Evolutionary conservation across 2,113 vertebrate genomes (phyloP), one percentile per base, ranked within the genome.

Genomic region (Blennius ocellaris): DNA sequence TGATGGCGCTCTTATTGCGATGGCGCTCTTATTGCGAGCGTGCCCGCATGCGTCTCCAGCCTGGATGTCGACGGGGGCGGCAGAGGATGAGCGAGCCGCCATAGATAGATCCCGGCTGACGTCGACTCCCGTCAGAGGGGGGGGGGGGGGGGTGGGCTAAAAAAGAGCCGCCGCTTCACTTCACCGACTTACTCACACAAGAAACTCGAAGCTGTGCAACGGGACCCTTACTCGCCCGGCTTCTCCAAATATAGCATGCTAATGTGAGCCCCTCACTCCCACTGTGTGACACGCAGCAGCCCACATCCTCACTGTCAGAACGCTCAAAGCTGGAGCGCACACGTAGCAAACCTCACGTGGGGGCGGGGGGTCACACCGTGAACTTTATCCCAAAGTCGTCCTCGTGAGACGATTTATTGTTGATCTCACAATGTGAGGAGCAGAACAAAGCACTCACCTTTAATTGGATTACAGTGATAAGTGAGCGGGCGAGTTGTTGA

Each of bases 61-160:
- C 69, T 38, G 62, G 76, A 50, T 69, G 72, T 66, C 50, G 54
- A 39, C 30, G 87, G 73, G 84, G 86, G 87, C 66, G 82, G 87
- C 63, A 37, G 85, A 87, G 84, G 76, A 87, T 87, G 82, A 89
- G 80, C 56, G 51, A 80, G 64, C 48, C 59, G 11, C 84, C 90
- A 80, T 78, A 85, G 83, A 89, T 89, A 88, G 88, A 82, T 62
- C 73, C 60, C 0, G 48, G 61, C 59, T 84, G 88, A 89, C 84
- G 79, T 76, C 37, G 54, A 55, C 78, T 55, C 75, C 47, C 37
- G 21, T 38, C 73, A 62, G 63, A 80, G 76, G 63, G 76, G 71
- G 72, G 89, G 69, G 71, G 80, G 84, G 76, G 63, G 76, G 71
- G 72, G 89, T 71, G 71, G 80, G 84, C 71, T 85, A 76, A 82